Percentiles rank a stretch among this genome's conserved stretches.
phyloP scores from a whole-genome alignment of 2,888 invertebrate species.

The Cheilosia pagana region DNA sequence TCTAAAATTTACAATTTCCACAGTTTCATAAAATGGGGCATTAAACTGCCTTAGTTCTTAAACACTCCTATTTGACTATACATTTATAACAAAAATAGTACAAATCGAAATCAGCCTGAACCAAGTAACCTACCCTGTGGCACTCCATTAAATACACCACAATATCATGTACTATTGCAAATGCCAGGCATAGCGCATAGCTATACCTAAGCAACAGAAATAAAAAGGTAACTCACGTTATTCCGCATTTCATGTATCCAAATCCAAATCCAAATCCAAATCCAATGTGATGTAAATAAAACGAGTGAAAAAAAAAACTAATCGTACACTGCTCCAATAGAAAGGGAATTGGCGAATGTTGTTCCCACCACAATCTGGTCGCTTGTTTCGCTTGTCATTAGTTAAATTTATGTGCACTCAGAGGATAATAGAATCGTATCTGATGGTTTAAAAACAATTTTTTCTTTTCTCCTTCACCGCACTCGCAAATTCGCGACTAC shows the following conservation, averaged over 20 bases:
- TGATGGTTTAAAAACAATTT: background rate
- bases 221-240: constrained; percentile 15
- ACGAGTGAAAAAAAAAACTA: background rate
- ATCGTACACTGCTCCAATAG: constrained; percentile 9
- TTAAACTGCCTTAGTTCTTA: too few relatives aligned
- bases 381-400: constrained; percentile 57
- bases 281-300: background rate
- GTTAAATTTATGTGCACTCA: constrained; percentile 45
- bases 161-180: too few relatives aligned
- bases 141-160: too few relatives aligned
- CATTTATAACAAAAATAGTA: too few relatives aligned
- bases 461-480: constrained; percentile 1
- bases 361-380: constrained; percentile 33
- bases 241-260: constrained; percentile 34
- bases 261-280: constrained; percentile 19
- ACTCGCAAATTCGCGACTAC: background rate
- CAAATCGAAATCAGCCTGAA: too few relatives aligned
- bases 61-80: too few relatives aligned
- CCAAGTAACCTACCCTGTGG: too few relatives aligned
- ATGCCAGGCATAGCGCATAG: background rate
- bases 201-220: background rate
- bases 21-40: too few relatives aligned
- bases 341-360: constrained; percentile 28
- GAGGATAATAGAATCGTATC: constrained; percentile 43
- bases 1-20: too few relatives aligned